Evolutionary conservation across 1,140 invertebrate genomes (phyloP).

Genomic region (Heliconius hermathena): DNA sequence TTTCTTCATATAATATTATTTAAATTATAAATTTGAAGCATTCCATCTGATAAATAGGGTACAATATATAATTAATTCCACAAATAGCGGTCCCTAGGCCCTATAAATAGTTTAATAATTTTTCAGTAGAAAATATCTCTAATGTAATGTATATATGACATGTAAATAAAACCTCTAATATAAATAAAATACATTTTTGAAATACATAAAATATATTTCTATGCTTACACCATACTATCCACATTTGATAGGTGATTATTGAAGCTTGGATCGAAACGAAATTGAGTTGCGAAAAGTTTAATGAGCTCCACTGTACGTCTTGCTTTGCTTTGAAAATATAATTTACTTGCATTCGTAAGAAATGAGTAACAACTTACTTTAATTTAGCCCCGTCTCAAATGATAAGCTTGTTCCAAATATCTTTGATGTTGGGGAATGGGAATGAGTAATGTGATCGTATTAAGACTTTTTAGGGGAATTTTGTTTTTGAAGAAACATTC

Average conservation of each 20-base stretch:
- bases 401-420: slow-evolving; percentile 27
- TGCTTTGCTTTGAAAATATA: slow-evolving; percentile 39
- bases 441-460: slow-evolving; percentile 16
- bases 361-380: slow-evolving; percentile 30
- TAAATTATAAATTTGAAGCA: neutral
- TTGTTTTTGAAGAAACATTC: slow-evolving; percentile 4
- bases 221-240: neutral
- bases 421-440: slow-evolving; percentile 25
- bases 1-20: neutral
- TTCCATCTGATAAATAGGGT: no score
- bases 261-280: slow-evolving; percentile 41
- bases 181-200: no score
- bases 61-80: no score
- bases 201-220: neutral
- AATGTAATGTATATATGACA: no score
- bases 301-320: slow-evolving; percentile 54
- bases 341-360: slow-evolving; percentile 38
- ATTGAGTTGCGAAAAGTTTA: slow-evolving; percentile 61
- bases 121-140: no score
- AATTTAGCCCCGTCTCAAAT: slow-evolving; percentile 28
- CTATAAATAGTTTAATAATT: no score
- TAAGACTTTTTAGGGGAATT: neutral
- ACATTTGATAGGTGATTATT: slow-evolving; percentile 61
- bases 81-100: no score
- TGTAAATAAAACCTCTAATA: no score